Base-by-base conservation (phyloP, 2,797 vertebrate species). In the Oreochromis grahami region DNA sequence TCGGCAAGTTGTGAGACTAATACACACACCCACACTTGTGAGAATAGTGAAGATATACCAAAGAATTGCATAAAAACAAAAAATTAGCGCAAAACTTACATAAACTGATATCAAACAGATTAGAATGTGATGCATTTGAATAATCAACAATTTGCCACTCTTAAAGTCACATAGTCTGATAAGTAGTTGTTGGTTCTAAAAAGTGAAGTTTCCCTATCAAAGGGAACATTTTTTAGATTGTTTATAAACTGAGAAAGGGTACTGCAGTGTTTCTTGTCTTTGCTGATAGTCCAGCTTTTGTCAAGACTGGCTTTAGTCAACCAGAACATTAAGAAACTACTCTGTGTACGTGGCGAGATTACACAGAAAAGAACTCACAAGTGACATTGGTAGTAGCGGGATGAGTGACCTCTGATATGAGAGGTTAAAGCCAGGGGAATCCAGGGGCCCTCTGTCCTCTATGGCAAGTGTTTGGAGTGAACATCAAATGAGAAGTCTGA, bases 401-500 rank as follows among this genome's bases (percentile, higher is more conserved):
- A 81, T 85, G 77, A 26, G 13, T 92, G 93, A 94, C 92, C 94
- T 87, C 86, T 89, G 90, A 93, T 95, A 94, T 88, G 86, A 88
- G 87, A 91, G 95, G 94, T 95, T 94, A 95, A 94, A 95, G 93
- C 92, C 84, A 65, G 85, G 87, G 86, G 91, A 93, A 93, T 89
- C 89, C 65, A 74, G 89, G 83, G 92, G 83, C 85, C 84, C 93
- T 88, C 43, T 5, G 6, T 86, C 82, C 86, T 93, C 89, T 83
- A 85, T 87, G 82, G 86, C 82, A 86, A 91, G 90, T 92, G 88
- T 94, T 95, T 91, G 91, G 86, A 84, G 84, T 85, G 88, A 91
- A 91, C 92, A 85, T 90, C 94, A 95, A 94, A 95, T 95, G 92
- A 94, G 93, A 89, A 85, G 87, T 91, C 89, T 96, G 95, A 94